phyloP scores from a whole-genome alignment of 2,888 invertebrate species.

The Melieria omissa region DNA sequence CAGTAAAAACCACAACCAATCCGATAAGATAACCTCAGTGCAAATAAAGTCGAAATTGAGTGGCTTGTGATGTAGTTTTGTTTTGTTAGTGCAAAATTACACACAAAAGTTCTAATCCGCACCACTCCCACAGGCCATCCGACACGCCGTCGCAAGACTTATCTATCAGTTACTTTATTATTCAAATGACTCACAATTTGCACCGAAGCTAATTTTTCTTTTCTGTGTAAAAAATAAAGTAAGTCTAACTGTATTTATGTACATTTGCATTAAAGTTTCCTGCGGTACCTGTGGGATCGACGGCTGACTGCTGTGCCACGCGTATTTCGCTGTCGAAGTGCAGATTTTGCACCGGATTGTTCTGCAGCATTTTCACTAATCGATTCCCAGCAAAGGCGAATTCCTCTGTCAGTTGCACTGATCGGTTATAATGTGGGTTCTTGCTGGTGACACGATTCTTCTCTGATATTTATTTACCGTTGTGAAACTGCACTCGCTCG shows the following conservation, averaged over 20 bases:
- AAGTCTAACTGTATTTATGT: not conserved
- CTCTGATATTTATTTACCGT: too few relatives aligned
- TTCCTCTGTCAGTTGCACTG: not conserved
- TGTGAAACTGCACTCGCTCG: too few relatives aligned
- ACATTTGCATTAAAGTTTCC: not conserved
- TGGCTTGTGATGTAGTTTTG: too few relatives aligned
- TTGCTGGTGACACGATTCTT: not conserved
- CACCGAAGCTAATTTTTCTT: too few relatives aligned
- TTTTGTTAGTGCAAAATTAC: too few relatives aligned
- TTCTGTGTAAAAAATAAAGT: not conserved
- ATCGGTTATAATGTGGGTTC: not conserved
- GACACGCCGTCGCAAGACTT: too few relatives aligned
- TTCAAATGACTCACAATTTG: too few relatives aligned
- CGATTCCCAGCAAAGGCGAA: not conserved
- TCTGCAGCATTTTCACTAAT: constrained; percentile 58
- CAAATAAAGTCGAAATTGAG: too few relatives aligned
- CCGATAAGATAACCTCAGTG: constrained; percentile 14
- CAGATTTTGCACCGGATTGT: constrained; percentile 61
- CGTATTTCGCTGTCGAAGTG: constrained; percentile 65
- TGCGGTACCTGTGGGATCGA: constrained; percentile 59
- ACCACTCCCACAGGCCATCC: too few relatives aligned
- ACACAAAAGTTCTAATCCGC: too few relatives aligned
- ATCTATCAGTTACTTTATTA: too few relatives aligned
- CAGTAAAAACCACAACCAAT: not conserved
- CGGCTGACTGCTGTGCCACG: constrained; percentile 56